Evolutionary conservation across 2,797 vertebrate species (phyloP).

Genomic region (Alca torda): DNA sequence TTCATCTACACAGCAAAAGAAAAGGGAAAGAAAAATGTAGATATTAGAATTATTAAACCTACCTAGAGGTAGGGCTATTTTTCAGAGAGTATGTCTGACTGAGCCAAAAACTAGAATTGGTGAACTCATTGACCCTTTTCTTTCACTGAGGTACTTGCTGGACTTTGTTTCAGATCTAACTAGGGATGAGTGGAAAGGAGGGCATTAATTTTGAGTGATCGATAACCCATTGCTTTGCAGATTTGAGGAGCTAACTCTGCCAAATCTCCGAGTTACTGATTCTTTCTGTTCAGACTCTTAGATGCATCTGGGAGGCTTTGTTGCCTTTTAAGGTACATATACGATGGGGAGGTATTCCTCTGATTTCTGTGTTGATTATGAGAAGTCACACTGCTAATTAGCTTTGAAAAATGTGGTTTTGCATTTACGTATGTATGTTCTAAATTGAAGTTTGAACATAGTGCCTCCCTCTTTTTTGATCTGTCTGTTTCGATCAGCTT

Average conservation of each 20-base stretch:
- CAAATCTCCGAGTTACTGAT: background rate
- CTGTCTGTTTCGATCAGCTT: background rate
- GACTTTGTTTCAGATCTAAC: background rate
- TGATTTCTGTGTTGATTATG: background rate
- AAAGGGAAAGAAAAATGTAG: constrained; percentile 1
- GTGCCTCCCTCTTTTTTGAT: background rate
- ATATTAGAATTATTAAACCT: constrained; percentile 28
- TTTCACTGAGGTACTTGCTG: background rate
- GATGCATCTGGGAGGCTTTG: background rate
- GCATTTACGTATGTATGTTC: background rate
- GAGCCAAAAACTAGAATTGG: background rate
- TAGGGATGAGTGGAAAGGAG: background rate
- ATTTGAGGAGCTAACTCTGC: background rate
- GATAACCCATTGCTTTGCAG: background rate
- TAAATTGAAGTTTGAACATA: background rate
- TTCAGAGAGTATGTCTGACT: background rate
- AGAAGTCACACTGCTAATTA: background rate
- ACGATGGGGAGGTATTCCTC: background rate
- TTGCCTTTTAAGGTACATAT: background rate
- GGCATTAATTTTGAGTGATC: background rate
- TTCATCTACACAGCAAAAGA: constrained; percentile 12
- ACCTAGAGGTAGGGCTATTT: background rate
- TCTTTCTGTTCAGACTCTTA: background rate
- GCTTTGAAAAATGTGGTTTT: background rate
- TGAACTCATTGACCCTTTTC: background rate